These are phyloP conservation scores for Aradophagus sp. DNA, from an alignment of 1,140 invertebrate genomes.

Conservation along the genomic window DNA sequence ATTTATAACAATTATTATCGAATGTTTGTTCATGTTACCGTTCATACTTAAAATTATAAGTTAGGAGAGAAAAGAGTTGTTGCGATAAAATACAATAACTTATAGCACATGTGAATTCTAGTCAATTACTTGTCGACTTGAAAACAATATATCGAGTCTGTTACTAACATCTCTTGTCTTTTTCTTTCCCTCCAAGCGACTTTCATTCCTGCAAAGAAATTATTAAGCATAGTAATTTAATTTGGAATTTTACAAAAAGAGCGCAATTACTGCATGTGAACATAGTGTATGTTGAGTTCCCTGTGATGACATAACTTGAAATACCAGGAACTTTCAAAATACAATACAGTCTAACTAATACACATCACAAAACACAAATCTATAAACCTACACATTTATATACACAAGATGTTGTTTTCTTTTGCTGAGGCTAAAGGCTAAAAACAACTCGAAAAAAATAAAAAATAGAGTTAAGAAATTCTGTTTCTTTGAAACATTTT, in stretches of 20 bases:
- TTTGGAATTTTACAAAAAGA: constrained; percentile 10
- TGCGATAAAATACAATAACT: too few species aligned
- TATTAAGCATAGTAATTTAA: neutral
- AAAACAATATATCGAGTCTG: too few species aligned
- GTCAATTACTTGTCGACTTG: too few species aligned
- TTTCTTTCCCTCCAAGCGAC: too few species aligned
- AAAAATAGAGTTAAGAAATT: neutral
- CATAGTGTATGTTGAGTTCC: constrained; percentile 28
- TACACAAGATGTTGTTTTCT: constrained; percentile 36
- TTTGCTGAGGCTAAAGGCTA: constrained; percentile 13
- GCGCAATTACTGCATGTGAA: neutral
- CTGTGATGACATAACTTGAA: constrained; percentile 3
- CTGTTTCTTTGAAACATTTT: constrained; percentile 1
- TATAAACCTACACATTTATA: constrained; percentile 47
- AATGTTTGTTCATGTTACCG: neutral
- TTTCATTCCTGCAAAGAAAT: too few species aligned
- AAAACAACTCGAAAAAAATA: too few species aligned
- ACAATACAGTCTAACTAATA: constrained; percentile 44
- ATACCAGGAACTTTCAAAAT: constrained; percentile 10
- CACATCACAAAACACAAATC: constrained; percentile 51
- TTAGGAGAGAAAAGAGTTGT: constrained; percentile 5
- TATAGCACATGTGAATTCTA: too few species aligned
- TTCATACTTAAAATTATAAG: neutral
- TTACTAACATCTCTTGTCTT: too few species aligned
- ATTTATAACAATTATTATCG: neutral